Evolutionary conservation across 2,888 invertebrate species (phyloP).

Genomic region (Drosophila barbarae): DNA sequence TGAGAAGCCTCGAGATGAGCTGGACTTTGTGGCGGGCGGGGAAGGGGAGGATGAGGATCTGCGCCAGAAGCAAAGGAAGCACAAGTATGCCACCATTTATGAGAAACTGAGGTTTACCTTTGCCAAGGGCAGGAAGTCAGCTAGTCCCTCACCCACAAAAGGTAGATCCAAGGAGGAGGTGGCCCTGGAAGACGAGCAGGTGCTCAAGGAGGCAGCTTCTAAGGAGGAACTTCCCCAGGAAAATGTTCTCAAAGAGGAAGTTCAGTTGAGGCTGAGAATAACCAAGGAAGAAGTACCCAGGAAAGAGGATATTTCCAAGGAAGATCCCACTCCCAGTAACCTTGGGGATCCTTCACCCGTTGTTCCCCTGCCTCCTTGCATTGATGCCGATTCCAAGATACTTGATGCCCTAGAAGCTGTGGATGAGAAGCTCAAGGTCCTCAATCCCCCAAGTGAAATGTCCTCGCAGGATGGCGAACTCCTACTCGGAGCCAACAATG

Average conservation of each 20-base stretch:
- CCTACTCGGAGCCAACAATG: slow-evolving; percentile 59
- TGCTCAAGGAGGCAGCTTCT: not conserved
- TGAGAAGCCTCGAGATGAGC: slow-evolving; percentile 13
- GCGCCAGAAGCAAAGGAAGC: slow-evolving; percentile 69
- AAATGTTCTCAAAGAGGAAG: not conserved
- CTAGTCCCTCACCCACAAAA: slow-evolving; percentile 25
- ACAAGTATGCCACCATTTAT: slow-evolving; percentile 76
- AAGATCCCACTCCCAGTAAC: not conserved
- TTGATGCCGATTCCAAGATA: slow-evolving; percentile 74
- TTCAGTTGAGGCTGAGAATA: not conserved
- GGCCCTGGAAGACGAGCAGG: not conserved
- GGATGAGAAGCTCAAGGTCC: slow-evolving; percentile 74
- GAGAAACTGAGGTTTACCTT: slow-evolving; percentile 77
- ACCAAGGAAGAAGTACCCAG: not conserved
- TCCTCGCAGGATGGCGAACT: slow-evolving; percentile 34
- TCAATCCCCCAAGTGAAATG: slow-evolving; percentile 36
- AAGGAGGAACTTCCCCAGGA: not conserved
- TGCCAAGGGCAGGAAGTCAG: slow-evolving; percentile 53
- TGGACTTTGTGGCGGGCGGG: slow-evolving; percentile 12
- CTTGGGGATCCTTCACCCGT: not conserved
- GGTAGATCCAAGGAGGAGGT: slow-evolving; percentile 15
- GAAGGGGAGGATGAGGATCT: slow-evolving; percentile 35
- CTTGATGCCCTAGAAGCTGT: slow-evolving; percentile 76
- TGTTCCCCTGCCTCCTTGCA: slow-evolving; percentile 45
- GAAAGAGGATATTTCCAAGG: not conserved